phyloP scores from a whole-genome alignment of 2,113 vertebrate species.

The Garra rufa region DNA sequence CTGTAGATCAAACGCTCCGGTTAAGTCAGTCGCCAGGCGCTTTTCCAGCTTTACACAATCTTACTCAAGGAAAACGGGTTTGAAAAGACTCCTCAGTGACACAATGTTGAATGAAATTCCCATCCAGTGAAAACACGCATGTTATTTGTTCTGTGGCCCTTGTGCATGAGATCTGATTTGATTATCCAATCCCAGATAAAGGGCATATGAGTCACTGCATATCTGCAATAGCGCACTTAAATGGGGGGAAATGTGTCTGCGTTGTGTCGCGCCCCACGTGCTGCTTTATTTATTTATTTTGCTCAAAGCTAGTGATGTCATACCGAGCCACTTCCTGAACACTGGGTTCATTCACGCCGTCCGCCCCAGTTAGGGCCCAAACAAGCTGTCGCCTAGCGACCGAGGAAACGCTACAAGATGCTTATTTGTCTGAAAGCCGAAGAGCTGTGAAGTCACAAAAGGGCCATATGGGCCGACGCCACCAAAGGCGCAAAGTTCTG shows the following conservation, averaged over 20 bases:
- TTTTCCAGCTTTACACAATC: constrained; percentile 1
- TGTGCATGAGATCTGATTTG: constrained; percentile 57
- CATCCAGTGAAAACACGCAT: constrained; percentile 46
- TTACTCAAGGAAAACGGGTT: neutral
- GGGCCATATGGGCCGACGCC: neutral
- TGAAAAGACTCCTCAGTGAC: constrained; percentile 11
- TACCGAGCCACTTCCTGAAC: constrained; percentile 74
- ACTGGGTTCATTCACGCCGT: constrained; percentile 75
- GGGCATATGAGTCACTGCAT: constrained; percentile 72
- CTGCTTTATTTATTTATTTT: constrained; percentile 57
- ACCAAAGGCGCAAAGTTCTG: constrained; percentile 16
- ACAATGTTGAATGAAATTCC: constrained; percentile 66
- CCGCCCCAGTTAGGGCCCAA: constrained; percentile 63
- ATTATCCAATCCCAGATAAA: constrained; percentile 64
- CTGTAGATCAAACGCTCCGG: constrained; percentile 4
- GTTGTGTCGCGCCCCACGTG: constrained; percentile 60
- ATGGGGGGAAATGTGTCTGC: neutral
- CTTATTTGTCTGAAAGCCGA: constrained; percentile 62
- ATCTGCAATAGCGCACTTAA: constrained; percentile 50
- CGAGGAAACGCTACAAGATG: constrained; percentile 58
- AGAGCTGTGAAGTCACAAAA: constrained; percentile 28
- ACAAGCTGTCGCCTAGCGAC: constrained; percentile 70
- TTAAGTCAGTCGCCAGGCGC: neutral
- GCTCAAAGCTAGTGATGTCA: constrained; percentile 70
- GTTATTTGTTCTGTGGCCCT: constrained; percentile 60